phyloP scores from a whole-genome alignment of 2,888 invertebrate species.

The Emmelina monodactyla region DNA sequence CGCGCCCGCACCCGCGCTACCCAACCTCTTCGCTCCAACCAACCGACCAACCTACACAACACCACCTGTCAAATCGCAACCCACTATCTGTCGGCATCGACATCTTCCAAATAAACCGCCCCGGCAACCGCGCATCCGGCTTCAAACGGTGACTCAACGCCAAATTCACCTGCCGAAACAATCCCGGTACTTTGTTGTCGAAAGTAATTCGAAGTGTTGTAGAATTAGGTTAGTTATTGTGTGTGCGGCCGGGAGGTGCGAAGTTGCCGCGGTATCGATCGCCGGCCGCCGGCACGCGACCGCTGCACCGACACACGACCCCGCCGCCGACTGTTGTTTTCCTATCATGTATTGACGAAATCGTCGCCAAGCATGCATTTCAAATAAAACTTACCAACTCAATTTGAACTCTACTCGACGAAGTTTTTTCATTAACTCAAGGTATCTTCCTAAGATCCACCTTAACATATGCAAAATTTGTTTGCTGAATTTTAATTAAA shows the following conservation, averaged over 20 bases:
- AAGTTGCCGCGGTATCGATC: conserved; percentile 58
- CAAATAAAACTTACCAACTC: too few species aligned
- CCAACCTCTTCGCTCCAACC: conserved; percentile 30
- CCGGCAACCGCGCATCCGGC: neutral
- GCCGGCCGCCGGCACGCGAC: conserved; percentile 48
- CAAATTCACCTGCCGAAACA: too few species aligned
- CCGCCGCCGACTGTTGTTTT: neutral
- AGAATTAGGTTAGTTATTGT: conserved; percentile 20
- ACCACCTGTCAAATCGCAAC: conserved; percentile 12
- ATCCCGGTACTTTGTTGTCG: neutral
- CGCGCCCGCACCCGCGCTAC: conserved; percentile 53
- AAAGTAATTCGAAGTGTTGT: conserved; percentile 14
- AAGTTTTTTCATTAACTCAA: too few species aligned
- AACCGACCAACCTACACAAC: conserved; percentile 5
- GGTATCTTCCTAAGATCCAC: too few species aligned
- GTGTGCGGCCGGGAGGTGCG: conserved; percentile 36
- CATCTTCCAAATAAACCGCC: neutral
- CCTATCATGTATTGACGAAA: too few species aligned
- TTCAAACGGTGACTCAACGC: neutral
- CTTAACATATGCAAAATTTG: too few species aligned
- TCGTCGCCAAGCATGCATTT: too few species aligned
- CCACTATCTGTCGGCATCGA: conserved; percentile 1
- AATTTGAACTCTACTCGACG: too few species aligned
- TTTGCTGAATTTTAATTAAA: too few species aligned
- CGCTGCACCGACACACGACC: conserved; percentile 33